phyloP scores from a whole-genome alignment of 2,113 vertebrate genomes.

The Narcine bancroftii region DNA sequence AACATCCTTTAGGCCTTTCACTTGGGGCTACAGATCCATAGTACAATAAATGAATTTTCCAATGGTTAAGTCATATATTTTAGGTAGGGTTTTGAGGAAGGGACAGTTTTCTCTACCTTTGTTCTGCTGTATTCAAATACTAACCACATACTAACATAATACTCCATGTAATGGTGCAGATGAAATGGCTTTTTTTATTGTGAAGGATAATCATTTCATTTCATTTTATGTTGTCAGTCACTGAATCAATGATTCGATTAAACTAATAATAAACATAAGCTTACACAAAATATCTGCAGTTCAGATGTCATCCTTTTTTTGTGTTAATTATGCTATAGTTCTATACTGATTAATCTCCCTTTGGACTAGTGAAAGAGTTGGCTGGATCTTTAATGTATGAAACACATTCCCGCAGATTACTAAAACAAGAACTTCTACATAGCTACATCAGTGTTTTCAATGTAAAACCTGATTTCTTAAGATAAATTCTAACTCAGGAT shows the following conservation, averaged over 20 bases:
- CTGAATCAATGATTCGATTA: background rate
- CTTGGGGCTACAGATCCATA: background rate
- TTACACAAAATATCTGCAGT: background rate
- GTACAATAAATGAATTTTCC: conserved; percentile 14
- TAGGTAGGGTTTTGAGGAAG: background rate
- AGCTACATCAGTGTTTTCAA: conserved; percentile 31
- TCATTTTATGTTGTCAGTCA: background rate
- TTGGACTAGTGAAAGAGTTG: conserved; percentile 8
- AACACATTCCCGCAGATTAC: conserved; percentile 31
- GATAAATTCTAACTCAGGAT: conserved; percentile 31
- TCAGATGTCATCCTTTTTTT: background rate
- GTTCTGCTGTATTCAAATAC: background rate
- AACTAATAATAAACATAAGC: background rate
- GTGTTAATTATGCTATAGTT: background rate
- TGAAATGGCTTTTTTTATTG: background rate
- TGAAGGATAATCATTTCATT: background rate
- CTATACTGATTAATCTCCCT: conserved; percentile 31
- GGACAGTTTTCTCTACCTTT: background rate
- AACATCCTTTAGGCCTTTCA: background rate
- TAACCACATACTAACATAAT: background rate
- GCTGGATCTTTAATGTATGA: conserved; percentile 36
- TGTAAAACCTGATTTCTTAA: conserved; percentile 36
- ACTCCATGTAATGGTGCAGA: background rate
- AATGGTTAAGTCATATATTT: conserved; percentile 11
- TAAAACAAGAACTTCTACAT: conserved; percentile 38